Evolutionary conservation across 2,113 vertebrate genomes (phyloP).

Genomic region (Alectura lathami): DNA sequence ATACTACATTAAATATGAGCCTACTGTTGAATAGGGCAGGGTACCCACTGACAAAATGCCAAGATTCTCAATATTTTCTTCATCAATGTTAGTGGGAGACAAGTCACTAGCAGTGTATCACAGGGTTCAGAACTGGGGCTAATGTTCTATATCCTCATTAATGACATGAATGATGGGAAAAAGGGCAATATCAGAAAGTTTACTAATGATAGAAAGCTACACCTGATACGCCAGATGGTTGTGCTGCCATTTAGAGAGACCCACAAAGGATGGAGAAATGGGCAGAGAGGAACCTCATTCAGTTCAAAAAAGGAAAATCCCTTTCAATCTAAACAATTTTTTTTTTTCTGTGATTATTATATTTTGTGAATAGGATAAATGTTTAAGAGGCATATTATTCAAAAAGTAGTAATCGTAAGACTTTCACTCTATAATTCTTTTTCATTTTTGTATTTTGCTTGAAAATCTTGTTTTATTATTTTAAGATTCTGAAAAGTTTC

Average conservation of each 20-base stretch:
- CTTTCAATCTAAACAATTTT: not conserved
- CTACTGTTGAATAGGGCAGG: not conserved
- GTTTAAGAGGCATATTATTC: not conserved
- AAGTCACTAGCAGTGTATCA: not conserved
- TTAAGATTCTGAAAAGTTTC: not conserved
- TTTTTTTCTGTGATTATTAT: not conserved
- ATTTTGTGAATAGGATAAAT: not conserved
- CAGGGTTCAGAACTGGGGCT: not conserved
- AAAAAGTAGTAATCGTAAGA: not conserved
- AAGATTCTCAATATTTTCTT: not conserved
- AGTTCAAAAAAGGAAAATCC: not conserved
- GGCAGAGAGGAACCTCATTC: not conserved
- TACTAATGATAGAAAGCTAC: not conserved
- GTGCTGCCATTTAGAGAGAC: too few relatives aligned
- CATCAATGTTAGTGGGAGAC: not conserved
- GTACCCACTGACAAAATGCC: not conserved
- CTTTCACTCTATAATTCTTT: not conserved
- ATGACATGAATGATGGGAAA: not conserved
- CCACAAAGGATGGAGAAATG: too few relatives aligned
- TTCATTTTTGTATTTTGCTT: not conserved
- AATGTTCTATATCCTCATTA: not conserved
- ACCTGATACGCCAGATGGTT: too few relatives aligned
- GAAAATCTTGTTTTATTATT: not conserved
- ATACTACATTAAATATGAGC: not conserved
- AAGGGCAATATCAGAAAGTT: not conserved